These are phyloP conservation scores for Nyctereutes procyonoides DNA, from an alignment of 2,113 vertebrate genomes.

Conservation along the genomic window DNA sequence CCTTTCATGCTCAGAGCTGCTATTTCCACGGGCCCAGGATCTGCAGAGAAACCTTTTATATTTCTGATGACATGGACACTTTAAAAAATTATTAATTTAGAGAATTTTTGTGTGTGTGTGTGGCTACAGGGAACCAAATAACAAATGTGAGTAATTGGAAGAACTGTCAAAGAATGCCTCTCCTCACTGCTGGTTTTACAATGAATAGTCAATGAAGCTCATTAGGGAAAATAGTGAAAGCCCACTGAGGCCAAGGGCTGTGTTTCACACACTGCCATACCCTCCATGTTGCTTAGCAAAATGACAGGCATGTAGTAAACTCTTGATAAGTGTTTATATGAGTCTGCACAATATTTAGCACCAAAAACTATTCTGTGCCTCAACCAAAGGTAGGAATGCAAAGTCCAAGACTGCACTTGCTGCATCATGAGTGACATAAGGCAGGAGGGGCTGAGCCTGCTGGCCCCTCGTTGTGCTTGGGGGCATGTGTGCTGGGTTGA, in stretches of 20 bases:
- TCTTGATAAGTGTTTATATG: no score
- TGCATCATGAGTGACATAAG: fast-evolving
- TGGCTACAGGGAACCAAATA: not conserved
- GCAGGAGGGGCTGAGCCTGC: no score
- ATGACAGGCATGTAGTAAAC: not conserved
- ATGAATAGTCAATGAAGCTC: no score
- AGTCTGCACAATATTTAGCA: not conserved
- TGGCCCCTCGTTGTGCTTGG: not conserved
- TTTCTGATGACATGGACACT: not conserved
- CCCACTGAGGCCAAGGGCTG: no score
- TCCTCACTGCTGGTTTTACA: not conserved
- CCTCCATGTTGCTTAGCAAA: not conserved
- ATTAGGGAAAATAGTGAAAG: not conserved
- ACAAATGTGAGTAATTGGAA: not conserved
- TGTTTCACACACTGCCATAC: not conserved
- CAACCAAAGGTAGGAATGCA: not conserved
- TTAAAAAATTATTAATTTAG: not conserved
- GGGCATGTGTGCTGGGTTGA: fast-evolving
- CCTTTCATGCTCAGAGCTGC: not conserved
- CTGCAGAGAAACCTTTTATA: not conserved
- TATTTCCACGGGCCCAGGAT: not conserved
- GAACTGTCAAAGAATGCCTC: not conserved
- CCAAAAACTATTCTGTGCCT: not conserved
- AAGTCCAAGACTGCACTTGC: not conserved
- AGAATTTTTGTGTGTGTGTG: not conserved